Evolutionary conservation across 2,113 vertebrate species (phyloP).

Genomic region (Cichladusa arquata): DNA sequence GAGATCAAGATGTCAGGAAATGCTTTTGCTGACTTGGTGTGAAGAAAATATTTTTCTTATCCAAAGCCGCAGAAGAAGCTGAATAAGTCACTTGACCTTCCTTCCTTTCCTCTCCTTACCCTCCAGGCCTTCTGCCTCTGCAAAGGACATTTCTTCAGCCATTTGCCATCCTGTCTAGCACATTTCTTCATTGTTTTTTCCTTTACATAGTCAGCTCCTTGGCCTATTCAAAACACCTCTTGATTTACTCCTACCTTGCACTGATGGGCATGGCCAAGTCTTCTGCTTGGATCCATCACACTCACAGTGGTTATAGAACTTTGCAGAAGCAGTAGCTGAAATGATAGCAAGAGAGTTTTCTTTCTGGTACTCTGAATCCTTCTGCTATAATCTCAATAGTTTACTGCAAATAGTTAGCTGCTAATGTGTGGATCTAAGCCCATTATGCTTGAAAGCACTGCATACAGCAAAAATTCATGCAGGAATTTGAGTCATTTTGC

Average conservation of each 20-base stretch:
- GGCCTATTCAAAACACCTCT: not conserved
- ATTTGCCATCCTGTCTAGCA: not conserved
- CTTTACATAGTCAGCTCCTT: not conserved
- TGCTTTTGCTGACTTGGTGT: constrained; percentile 46
- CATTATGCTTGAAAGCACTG: not conserved
- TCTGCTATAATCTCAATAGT: not conserved
- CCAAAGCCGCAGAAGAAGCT: constrained; percentile 14
- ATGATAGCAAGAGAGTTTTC: not conserved
- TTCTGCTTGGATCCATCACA: not conserved
- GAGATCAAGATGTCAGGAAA: constrained; percentile 15
- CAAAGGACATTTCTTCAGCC: not conserved
- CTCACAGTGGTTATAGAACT: not conserved
- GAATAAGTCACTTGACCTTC: constrained; percentile 50
- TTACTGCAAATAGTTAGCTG: not conserved
- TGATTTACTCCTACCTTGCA: not conserved
- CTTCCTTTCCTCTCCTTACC: constrained; percentile 32
- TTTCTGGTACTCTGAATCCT: not conserved
- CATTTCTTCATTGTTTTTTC: not conserved
- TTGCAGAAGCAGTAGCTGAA: not conserved
- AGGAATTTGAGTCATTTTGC: constrained; percentile 38
- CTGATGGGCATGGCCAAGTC: not conserved
- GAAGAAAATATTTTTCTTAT: constrained; percentile 49
- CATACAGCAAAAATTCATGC: not conserved
- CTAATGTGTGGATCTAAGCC: not conserved
- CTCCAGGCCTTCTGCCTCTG: not conserved